phyloP scores from a whole-genome alignment of 2,888 invertebrate species.

The Eilema griseolum region DNA sequence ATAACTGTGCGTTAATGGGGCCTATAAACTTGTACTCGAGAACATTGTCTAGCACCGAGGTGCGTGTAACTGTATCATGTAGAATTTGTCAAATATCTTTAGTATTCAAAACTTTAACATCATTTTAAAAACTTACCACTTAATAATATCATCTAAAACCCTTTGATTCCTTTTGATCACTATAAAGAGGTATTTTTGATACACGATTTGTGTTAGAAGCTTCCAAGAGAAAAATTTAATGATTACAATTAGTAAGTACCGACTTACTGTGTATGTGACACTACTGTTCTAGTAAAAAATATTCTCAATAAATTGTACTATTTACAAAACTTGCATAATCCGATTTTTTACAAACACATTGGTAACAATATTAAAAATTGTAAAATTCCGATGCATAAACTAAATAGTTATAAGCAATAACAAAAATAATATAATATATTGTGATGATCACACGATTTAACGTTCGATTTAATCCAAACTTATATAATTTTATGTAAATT shows the following conservation, averaged over 20 bases:
- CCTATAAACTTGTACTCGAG: slow-evolving; percentile 60
- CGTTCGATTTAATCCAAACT: slow-evolving; percentile 44
- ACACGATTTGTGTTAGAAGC: slow-evolving; percentile 70
- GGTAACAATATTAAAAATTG: slow-evolving; percentile 71
- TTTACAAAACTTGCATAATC: slow-evolving; percentile 73
- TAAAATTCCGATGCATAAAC: slow-evolving; percentile 67
- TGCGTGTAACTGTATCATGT: slow-evolving; percentile 67
- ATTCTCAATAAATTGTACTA: slow-evolving; percentile 74
- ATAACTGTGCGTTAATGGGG: slow-evolving; percentile 53
- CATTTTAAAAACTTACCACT: slow-evolving; percentile 80
- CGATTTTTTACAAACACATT: slow-evolving; percentile 67
- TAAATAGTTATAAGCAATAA: slow-evolving; percentile 68
- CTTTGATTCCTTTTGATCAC: slow-evolving; percentile 84
- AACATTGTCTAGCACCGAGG: slow-evolving; percentile 48
- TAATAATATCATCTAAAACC: slow-evolving; percentile 81
- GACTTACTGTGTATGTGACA: slow-evolving; percentile 35
- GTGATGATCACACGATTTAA: slow-evolving; percentile 61
- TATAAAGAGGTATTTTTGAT: slow-evolving; percentile 85
- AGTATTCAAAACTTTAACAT: slow-evolving; percentile 78
- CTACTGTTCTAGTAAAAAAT: slow-evolving; percentile 54
- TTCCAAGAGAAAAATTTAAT: slow-evolving; percentile 58
- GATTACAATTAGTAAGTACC: slow-evolving; percentile 67
- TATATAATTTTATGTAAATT: slow-evolving; percentile 28
- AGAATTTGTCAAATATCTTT: slow-evolving; percentile 79
- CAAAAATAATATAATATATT: slow-evolving; percentile 65